Percentiles rank a stretch among this genome's conserved stretches.
These are phyloP conservation scores for Leiothrix lutea DNA, from an alignment of 2,113 vertebrate genomes.

Conservation along the genomic window DNA sequence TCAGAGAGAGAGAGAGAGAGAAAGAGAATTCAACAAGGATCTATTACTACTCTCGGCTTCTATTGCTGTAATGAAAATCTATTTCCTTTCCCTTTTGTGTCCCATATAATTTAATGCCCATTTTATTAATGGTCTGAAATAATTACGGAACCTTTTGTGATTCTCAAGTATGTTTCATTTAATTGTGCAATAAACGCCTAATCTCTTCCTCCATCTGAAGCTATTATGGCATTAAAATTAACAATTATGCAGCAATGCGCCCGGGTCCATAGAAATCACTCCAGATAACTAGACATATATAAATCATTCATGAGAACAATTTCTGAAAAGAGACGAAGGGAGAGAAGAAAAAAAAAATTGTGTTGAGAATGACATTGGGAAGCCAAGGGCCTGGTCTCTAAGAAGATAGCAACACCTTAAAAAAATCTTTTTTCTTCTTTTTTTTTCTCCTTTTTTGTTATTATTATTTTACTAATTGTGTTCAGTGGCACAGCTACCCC, in stretches of 20 bases:
- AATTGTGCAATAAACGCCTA: conserved; percentile 99
- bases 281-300: conserved; percentile 99
- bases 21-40: conserved; percentile 99
- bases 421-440: conserved; percentile 60
- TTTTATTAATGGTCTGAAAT: conserved; percentile 99
- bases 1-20: conserved; percentile 89
- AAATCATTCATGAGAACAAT: conserved; percentile 99
- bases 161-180: conserved; percentile 99
- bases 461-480: conserved; percentile 83
- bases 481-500: conserved; percentile 56
- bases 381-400: conserved; percentile 82
- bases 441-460: conserved; percentile 65
- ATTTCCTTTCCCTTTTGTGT: conserved; percentile 99
- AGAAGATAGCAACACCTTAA: conserved; percentile 83
- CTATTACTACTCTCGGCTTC: conserved; percentile 99
- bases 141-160: conserved; percentile 99
- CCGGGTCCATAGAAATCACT: conserved; percentile 99
- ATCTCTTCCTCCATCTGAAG: conserved; percentile 99
- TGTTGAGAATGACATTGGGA: conserved; percentile 88
- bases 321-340: conserved; percentile 89
- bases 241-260: conserved; percentile 99
- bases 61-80: conserved; percentile 99
- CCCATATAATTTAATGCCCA: conserved; percentile 99
- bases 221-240: conserved; percentile 99
- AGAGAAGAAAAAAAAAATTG: conserved; percentile 79